phyloP scores from a whole-genome alignment of 2,797 vertebrate genomes.

The Pseudomugil tenellus region DNA sequence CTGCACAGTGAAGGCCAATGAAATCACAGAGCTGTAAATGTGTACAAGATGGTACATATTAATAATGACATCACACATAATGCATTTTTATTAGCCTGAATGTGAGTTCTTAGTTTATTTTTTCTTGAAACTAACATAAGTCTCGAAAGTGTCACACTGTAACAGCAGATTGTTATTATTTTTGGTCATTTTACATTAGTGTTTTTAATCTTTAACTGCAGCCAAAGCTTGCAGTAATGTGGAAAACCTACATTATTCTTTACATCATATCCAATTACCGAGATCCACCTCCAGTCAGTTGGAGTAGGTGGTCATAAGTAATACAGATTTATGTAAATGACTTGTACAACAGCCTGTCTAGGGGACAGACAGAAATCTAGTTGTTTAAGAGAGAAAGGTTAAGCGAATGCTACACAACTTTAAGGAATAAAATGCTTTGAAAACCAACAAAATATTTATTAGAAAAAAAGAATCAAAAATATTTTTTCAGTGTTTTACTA shows the following conservation, averaged over 20 bases:
- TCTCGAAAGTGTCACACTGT: background rate
- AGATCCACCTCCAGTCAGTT: constrained; percentile 15
- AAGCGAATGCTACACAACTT: constrained; percentile 1
- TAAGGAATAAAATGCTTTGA: constrained; percentile 14
- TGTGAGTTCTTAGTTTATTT: background rate
- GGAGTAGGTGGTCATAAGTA: constrained; percentile 13
- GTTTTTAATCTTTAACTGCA: background rate
- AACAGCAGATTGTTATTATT: background rate
- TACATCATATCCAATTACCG: constrained; percentile 6
- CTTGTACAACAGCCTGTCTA: background rate
- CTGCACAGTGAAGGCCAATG: background rate
- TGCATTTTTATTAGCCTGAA: no score
- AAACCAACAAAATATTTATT: constrained; percentile 10
- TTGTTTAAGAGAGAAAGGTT: background rate
- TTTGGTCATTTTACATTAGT: background rate
- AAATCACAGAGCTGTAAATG: background rate
- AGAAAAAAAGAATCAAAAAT: constrained; percentile 11
- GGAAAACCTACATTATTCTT: constrained; percentile 5
- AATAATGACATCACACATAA: no score
- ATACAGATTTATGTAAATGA: constrained; percentile 12
- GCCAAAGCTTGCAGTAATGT: constrained; percentile 4
- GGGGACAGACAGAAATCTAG: background rate
- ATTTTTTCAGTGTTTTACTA: constrained; percentile 14
- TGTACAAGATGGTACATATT: background rate
- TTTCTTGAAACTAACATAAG: no score